Conservation (phyloP, 2,888 invertebrate species). For the Deilephila elpenor region DNA sequence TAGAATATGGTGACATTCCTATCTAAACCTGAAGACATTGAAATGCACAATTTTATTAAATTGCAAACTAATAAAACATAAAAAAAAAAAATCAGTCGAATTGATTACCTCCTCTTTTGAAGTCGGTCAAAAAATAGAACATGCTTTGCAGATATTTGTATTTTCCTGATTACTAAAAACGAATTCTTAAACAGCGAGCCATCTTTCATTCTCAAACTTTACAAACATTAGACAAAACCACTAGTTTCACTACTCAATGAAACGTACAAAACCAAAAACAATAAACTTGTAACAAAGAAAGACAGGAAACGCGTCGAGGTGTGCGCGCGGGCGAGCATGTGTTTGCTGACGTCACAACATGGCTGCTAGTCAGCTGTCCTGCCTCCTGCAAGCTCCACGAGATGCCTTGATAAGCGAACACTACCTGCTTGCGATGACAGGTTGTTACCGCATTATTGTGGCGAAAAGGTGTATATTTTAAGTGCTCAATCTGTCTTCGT, state of each 20-base stretch:
- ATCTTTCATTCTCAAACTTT: not conserved
- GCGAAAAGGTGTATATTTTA: not conserved
- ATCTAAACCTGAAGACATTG: too few species aligned
- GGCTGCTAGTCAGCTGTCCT: slow-evolving; percentile 62
- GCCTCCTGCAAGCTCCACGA: not conserved
- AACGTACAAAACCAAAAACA: slow-evolving; percentile 11
- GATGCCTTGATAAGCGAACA: slow-evolving; percentile 9
- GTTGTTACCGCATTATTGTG: not conserved
- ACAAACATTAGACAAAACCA: not conserved
- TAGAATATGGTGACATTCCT: too few species aligned
- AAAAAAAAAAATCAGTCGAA: too few species aligned
- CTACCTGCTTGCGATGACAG: not conserved
- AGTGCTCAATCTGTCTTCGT: not conserved
- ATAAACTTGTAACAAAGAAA: slow-evolving; percentile 42
- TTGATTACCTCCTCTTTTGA: too few species aligned
- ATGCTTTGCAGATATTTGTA: too few species aligned
- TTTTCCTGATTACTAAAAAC: too few species aligned
- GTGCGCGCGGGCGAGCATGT: slow-evolving; percentile 65
- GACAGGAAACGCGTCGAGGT: slow-evolving; percentile 58
- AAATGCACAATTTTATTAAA: too few species aligned
- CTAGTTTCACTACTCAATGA: not conserved
- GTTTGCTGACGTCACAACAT: slow-evolving; percentile 62
- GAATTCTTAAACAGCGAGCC: too few species aligned
- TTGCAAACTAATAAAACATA: too few species aligned
- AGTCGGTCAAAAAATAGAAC: too few species aligned